These are phyloP conservation scores for Caiman crocodilus DNA, from an alignment of 2,797 vertebrate species.

Conservation along the genomic window DNA sequence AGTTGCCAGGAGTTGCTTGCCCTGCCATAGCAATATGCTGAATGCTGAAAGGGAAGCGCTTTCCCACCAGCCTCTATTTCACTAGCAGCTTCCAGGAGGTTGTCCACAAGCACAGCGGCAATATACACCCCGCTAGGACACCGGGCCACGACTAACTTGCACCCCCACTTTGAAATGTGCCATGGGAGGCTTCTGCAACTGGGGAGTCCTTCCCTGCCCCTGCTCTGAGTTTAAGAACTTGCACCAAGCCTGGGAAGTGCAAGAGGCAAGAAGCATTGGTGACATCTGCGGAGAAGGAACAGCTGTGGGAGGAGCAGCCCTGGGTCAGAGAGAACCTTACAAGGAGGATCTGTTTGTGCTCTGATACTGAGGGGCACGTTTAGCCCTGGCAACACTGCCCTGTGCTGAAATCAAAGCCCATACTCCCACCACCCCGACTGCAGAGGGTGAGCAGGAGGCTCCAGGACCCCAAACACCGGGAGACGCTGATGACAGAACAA, in stretches of 20 bases:
- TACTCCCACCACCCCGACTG: neutral
- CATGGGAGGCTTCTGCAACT: neutral
- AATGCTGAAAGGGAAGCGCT: neutral
- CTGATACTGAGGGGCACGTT: neutral
- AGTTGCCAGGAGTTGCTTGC: neutral
- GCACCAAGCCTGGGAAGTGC: neutral
- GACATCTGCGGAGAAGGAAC: neutral
- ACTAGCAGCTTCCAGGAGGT: neutral
- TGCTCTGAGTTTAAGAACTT: neutral
- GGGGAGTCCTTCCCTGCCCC: neutral
- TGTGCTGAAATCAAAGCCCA: neutral
- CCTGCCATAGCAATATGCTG: slow-evolving; percentile 10
- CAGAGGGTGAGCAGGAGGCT: neutral
- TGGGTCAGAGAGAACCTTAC: slow-evolving; percentile 27
- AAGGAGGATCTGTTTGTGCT: neutral
- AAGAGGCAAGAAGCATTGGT: neutral
- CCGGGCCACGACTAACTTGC: neutral
- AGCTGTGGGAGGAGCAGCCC: neutral
- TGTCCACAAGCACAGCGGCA: rapidly evolving
- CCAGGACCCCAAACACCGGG: neutral
- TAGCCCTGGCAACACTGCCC: neutral
- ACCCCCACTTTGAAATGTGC: neutral
- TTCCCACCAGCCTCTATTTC: neutral
- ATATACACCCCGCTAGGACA: neutral
- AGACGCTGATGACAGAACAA: neutral